phyloP scores from a whole-genome alignment of 2,888 invertebrate genomes.

The Melanargia galathea region DNA sequence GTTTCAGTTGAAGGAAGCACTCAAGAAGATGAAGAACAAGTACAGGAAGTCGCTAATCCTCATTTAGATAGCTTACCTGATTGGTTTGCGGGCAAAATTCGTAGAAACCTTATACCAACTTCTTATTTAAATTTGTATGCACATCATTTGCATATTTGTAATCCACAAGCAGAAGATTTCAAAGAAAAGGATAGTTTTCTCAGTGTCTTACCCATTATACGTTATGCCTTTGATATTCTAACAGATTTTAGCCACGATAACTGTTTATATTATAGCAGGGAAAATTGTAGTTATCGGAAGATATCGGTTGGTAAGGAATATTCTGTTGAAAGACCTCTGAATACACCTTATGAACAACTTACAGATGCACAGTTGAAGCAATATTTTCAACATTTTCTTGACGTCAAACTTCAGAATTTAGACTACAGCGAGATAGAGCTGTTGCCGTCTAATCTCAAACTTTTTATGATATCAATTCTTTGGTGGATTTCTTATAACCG shows the following conservation, averaged over 20 bases:
- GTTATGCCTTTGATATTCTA: constrained; percentile 80
- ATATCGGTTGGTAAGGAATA: constrained; percentile 54
- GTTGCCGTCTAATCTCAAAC: constrained; percentile 82
- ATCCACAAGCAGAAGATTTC: constrained; percentile 88
- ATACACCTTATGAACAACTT: constrained; percentile 54
- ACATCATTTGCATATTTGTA: constrained; percentile 84
- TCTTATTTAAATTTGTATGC: constrained; percentile 86
- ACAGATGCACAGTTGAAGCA: constrained; percentile 53
- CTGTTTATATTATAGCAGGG: constrained; percentile 66
- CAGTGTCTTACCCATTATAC: constrained; percentile 83
- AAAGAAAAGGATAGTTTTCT: constrained; percentile 77
- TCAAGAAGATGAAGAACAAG: constrained; percentile 36
- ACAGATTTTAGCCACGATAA: constrained; percentile 63
- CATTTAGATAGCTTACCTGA: constrained; percentile 42
- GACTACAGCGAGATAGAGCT: constrained; percentile 61
- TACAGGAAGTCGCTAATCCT: constrained; percentile 40
- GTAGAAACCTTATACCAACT: constrained; percentile 83
- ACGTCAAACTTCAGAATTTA: constrained; percentile 61
- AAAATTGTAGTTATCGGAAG: constrained; percentile 59
- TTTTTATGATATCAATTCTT: constrained; percentile 81
- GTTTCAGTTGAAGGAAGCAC: constrained; percentile 40
- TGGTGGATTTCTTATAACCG: constrained; percentile 82
- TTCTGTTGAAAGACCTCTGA: constrained; percentile 51
- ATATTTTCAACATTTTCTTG: constrained; percentile 76
- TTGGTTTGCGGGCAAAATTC: constrained; percentile 86